Evolutionary conservation across 2,113 vertebrate genomes (phyloP).

Genomic region (Eptatretus burgeri): DNA sequence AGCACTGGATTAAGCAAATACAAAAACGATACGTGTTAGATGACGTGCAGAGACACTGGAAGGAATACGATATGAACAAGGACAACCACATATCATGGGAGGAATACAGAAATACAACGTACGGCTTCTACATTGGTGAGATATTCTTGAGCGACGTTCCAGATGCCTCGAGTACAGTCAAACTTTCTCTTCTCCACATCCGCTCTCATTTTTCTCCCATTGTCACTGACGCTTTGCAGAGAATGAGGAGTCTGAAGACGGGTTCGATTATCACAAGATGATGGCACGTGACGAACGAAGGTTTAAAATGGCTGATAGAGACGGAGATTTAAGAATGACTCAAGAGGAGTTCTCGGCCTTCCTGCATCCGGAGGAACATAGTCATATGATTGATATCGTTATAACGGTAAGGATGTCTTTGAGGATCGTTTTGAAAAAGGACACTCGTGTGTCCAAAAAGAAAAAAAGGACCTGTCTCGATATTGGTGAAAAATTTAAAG

Average conservation of each 20-base stretch:
- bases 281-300: conserved; percentile 69
- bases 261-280: conserved; percentile 22
- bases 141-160: background rate
- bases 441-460: background rate
- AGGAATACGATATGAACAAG: conserved; percentile 41
- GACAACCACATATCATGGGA: conserved; percentile 39
- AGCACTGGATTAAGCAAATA: conserved; percentile 46
- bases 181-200: background rate
- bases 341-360: conserved; percentile 79
- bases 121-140: conserved; percentile 38
- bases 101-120: conserved; percentile 54
- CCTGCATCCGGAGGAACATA: conserved; percentile 84
- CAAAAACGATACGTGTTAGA: conserved; percentile 54
- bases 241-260: background rate
- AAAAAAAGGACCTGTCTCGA: background rate
- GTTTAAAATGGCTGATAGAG: conserved; percentile 45
- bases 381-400: conserved; percentile 80
- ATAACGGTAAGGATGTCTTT: conserved; percentile 34
- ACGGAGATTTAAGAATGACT: conserved; percentile 37
- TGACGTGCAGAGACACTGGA: conserved; percentile 51
- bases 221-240: background rate
- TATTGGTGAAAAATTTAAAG: background rate
- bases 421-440: background rate
- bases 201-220: background rate
- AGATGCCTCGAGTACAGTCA: background rate